phyloP scores from a whole-genome alignment of 2,888 invertebrate genomes.

The Empis stercorea region DNA sequence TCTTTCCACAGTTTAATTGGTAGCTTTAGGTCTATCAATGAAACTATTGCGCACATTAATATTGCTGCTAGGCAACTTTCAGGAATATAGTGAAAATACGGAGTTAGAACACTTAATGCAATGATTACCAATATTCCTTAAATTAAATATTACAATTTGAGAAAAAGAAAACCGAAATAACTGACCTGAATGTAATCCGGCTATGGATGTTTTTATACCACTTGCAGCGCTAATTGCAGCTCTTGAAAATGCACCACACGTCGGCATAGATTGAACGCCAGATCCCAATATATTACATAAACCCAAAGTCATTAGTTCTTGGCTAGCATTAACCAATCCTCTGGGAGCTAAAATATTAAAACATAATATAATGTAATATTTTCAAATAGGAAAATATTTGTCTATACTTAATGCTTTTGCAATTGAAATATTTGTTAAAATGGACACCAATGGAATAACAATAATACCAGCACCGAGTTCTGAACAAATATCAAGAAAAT shows the following conservation, averaged over 20 bases:
- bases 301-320: conserved; percentile 79
- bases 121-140: conserved; percentile 65
- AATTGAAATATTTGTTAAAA: conserved; percentile 86
- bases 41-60: conserved; percentile 69
- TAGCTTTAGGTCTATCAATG: conserved; percentile 42
- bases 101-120: conserved; percentile 75
- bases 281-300: conserved; percentile 71
- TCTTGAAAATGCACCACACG: conserved; percentile 73
- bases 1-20: conserved; percentile 43
- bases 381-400: background rate
- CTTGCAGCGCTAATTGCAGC: conserved; percentile 81
- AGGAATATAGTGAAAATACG: conserved; percentile 77
- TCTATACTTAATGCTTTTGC: conserved; percentile 81
- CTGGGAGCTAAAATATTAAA: conserved; percentile 44
- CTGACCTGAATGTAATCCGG: conserved; percentile 30
- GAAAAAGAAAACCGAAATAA: background rate
- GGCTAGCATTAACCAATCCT: conserved; percentile 66
- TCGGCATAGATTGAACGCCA: conserved; percentile 76
- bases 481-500: conserved; percentile 51
- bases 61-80: conserved; percentile 76
- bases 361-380: conserved; percentile 6
- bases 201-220: conserved; percentile 72
- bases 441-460: conserved; percentile 72
- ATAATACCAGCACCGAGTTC: conserved; percentile 64
- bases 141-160: conserved; percentile 16